phyloP scores from a whole-genome alignment of 1,140 invertebrate genomes.

The Drosophila albomicans region DNA sequence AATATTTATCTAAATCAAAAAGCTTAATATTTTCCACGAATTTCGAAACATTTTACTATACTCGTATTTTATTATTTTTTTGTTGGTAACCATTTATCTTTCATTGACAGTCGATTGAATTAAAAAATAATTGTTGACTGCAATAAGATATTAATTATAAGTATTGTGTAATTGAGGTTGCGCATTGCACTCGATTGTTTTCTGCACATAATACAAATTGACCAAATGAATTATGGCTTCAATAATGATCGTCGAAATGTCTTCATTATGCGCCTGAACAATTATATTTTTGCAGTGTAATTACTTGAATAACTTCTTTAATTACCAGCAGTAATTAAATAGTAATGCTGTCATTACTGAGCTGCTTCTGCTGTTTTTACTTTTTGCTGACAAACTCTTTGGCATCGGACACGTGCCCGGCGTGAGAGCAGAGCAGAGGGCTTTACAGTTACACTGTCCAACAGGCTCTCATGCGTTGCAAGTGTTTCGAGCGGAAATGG shows the following conservation, averaged over 20 bases:
- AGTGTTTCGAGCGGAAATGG: constrained; percentile 38
- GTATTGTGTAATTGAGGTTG: background rate
- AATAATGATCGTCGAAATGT: background rate
- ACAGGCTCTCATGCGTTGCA: constrained; percentile 15
- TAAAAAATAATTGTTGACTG: no score
- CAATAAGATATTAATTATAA: background rate
- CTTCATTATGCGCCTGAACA: background rate
- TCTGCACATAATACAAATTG: background rate
- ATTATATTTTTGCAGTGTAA: constrained; percentile 12
- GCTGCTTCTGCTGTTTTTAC: background rate
- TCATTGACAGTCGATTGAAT: no score
- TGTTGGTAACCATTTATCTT: no score
- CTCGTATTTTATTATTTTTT: no score
- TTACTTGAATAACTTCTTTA: constrained; percentile 22
- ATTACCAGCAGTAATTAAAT: constrained; percentile 27
- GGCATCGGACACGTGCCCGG: constrained; percentile 10
- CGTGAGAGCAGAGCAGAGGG: background rate
- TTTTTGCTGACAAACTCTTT: background rate
- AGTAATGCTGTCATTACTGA: constrained; percentile 4
- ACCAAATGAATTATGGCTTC: background rate
- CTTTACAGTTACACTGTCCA: constrained; percentile 19
- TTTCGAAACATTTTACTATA: no score
- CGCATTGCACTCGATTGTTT: background rate
- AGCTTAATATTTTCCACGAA: no score
- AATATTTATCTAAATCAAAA: no score